Evolutionary conservation across 2,113 vertebrate species (phyloP), one percentile per base, ranked within the genome.

Genomic region (Callaeas wilsoni): DNA sequence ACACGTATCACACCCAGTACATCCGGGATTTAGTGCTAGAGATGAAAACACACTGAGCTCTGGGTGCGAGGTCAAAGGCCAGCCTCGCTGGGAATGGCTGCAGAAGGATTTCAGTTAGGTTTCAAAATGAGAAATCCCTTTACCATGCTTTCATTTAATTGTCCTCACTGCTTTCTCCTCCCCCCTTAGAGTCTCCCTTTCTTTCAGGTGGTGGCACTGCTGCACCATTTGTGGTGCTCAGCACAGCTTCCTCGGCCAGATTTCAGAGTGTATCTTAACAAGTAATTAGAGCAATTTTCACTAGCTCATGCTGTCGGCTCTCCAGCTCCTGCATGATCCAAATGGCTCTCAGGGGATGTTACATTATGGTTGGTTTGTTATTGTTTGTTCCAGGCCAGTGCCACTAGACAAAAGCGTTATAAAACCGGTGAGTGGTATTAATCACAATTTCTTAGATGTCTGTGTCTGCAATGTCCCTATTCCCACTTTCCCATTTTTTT

Each of bases 331-430:
- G 56, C 80, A 84, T 93, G 93, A 96, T 96, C 92, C 92, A 92
- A 96, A 96, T 94, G 90, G 90, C 88, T 96, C 94, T 87, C 96
- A 65, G 86, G 96, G 94, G 96, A 95, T 94, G 90, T 95, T 89
- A 89, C 90, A 96, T 95, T 97, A 90, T 94, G 94, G 92, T 95
- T 96, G 94, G 90, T 82, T 96, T 97, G 95, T 96, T 97, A 94
- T 87, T 96, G 90, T 95, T 96, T 96, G 90, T 97, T 97, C 96
- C 96, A 96, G 94, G 94, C 96, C 94, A 96, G 77, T 96, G 94
- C 93, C 91, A 86, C 93, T 73, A 95, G 93, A 96, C 94, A 97
- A 97, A 97, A 92, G 92, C 87, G 0, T 95, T 95, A 91, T 89
- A 90, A 96, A 97, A 90, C 80, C 25, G 52, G 69, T 59, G 78